Base-by-base conservation (phyloP, 1,140 invertebrate species). In the Temnothorax longispinosus region DNA sequence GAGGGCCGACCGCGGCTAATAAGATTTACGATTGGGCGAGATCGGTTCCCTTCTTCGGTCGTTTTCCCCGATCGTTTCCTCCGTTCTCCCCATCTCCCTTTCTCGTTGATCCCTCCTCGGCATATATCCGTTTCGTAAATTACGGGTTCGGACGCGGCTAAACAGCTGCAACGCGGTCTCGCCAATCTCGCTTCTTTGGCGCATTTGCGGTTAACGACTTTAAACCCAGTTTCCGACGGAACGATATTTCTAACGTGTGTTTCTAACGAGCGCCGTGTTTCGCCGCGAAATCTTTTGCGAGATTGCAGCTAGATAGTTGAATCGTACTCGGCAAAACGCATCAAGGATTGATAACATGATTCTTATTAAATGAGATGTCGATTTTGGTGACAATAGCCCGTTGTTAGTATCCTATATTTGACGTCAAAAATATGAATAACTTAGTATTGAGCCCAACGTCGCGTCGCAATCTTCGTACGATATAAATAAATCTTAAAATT, bases 81-180 rank as follows among this genome's bases (percentile, higher is more conserved):
- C 27, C 35, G 11, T 44, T 21, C 38, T 41, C 1, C n/a, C 54
- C 15, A 1, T 13, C 8, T 21, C 50, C 1, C 50, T 35, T 10
- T 13, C 13, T n/a, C n/a, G 38, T 11, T 21, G 52, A 52, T 35
- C 52, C 8, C 60, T 44, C 56, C 80, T 52, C 56, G 69, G 50
- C 84, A 81, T 71, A 82, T 87, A 89, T 90, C 76, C 88, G 88
- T 89, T 89, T 87, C 71, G 88, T 60, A 74, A 89, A 90, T 90
- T 84, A 75, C 80, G 65, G 52, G 27, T 56, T 75, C 56, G 54
- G 44, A 75, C 58, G 54, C 56, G 69, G 69, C 69, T 84, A 84
- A 84, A 84, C 80, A 84, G 69, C 80, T 84, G 80, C 80, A 84
- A 75, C 69, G 69, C 54, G 41, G 27, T 60, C 44, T 47, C 80